Percentiles rank a stretch among this genome's conserved stretches.
Evolutionary conservation across 92 coral and sea anemone species (phyloP).

Genomic region (Palythoa heliodiscus): DNA sequence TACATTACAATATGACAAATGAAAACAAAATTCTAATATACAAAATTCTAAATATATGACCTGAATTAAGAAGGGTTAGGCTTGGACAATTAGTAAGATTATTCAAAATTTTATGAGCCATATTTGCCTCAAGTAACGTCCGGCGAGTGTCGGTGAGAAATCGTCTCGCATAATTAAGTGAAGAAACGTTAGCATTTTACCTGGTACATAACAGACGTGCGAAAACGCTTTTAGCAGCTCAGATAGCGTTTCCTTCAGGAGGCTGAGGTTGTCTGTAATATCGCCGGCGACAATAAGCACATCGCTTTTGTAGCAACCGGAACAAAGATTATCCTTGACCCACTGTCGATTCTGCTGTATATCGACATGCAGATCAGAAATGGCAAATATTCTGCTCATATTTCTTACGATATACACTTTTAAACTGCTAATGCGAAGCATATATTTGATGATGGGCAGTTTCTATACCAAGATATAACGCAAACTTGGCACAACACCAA

Average conservation of each 20-base stretch:
- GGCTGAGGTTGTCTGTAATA: slow-evolving; percentile 66
- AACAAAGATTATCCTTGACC: slow-evolving; percentile 52
- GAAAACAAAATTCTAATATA: too few relatives aligned
- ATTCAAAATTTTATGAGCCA: too few relatives aligned
- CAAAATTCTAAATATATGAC: too few relatives aligned
- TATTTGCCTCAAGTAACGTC: too few relatives aligned
- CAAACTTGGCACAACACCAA: too few relatives aligned
- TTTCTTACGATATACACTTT: neutral
- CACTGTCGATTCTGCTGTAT: slow-evolving; percentile 59
- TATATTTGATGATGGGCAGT: neutral
- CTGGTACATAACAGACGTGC: slow-evolving; percentile 79
- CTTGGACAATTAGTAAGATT: too few relatives aligned
- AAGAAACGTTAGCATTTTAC: slow-evolving; percentile 15
- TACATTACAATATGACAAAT: too few relatives aligned
- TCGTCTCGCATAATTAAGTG: neutral
- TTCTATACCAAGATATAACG: neutral
- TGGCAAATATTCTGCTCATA: slow-evolving; percentile 76
- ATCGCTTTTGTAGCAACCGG: slow-evolving; percentile 54
- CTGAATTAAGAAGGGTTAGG: too few relatives aligned
- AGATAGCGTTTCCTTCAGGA: slow-evolving; percentile 50
- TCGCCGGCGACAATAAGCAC: slow-evolving; percentile 81
- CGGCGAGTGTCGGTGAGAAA: too few relatives aligned
- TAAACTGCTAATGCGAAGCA: slow-evolving; percentile 4
- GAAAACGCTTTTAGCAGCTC: slow-evolving; percentile 53
- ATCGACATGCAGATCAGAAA: slow-evolving; percentile 86